phyloP scores from a whole-genome alignment of 2,113 vertebrate genomes.

The Trachemys scripta region DNA sequence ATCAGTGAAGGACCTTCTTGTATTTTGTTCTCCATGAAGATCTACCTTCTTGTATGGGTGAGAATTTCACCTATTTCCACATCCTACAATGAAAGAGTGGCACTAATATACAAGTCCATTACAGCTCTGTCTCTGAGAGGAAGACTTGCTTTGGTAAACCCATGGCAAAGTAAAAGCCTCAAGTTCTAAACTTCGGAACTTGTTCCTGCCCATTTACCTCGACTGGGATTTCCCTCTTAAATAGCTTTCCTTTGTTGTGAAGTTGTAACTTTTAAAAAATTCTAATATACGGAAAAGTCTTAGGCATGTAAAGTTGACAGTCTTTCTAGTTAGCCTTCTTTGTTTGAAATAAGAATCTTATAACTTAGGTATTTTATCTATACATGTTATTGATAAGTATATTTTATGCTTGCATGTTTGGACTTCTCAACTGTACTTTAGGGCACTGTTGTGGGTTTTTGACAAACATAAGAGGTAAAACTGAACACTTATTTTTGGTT shows the following conservation, averaged over 20 bases:
- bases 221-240: constrained; percentile 9
- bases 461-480: background rate
- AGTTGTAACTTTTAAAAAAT: background rate
- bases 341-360: background rate
- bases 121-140: background rate
- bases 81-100: background rate
- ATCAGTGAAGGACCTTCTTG: rapidly evolving
- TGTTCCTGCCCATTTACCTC: background rate
- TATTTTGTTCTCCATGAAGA: background rate
- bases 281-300: background rate
- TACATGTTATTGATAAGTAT: background rate
- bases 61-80: background rate
- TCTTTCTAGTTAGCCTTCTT: background rate
- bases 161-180: background rate
- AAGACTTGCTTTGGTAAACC: background rate
- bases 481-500: background rate
- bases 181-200: background rate
- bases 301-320: background rate
- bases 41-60: background rate
- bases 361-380: background rate
- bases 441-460: background rate
- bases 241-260: background rate
- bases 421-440: background rate
- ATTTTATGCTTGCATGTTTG: rapidly evolving
- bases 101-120: background rate